Evolutionary conservation across 2,113 vertebrate genomes (phyloP), one percentile per base, ranked within the genome.

Genomic region (Lasiurus borealis): DNA sequence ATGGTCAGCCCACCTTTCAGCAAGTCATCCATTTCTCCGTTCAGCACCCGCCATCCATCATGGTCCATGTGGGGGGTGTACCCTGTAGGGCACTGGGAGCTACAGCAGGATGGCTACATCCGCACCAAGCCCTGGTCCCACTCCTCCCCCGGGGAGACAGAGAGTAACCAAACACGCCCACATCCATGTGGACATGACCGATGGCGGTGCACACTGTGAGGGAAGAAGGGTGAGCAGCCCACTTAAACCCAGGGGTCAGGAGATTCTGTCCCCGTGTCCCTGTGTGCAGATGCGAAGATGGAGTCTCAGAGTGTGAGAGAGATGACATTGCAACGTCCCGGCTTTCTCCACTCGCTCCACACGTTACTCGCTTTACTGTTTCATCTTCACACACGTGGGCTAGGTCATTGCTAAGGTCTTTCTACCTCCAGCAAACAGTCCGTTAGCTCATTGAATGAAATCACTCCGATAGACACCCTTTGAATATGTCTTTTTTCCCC

Each of bases 101-200:
- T 27, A 9, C 5, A 5, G n/a, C 3, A 31, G 59, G 14, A 62
- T 1, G 23, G 50, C 72, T 34, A 8, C 2, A 0, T 16, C 52
- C 80, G 73, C 13, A 3, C 3, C 5, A 6, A 36, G 0, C 8
- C 5, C 0, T 0, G 4, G 34, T 7, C 23, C 11, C 13, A 21
- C 36, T 36, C 15, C 19, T n/a, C 52, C 16, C 1, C 0, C 21
- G 10, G 23, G 34, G 84, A 23, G 34, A 25, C 3, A 23, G 3
- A 36, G 12, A 29, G 46, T 44, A 69, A 71, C 25, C 4, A 59
- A 18, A 14, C 15, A 75, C 46, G 18, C 29, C 80, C n/a, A 7
- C 8, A 27, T 16, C 46, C 62, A 11, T 14, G 8, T 2, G 31
- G 85, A 78, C 71, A 44, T 25, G 12, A 44, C 59, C 54, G 25